Conservation (phyloP, 2,888 invertebrate genomes). For the Sicus ferrugineus region DNA sequence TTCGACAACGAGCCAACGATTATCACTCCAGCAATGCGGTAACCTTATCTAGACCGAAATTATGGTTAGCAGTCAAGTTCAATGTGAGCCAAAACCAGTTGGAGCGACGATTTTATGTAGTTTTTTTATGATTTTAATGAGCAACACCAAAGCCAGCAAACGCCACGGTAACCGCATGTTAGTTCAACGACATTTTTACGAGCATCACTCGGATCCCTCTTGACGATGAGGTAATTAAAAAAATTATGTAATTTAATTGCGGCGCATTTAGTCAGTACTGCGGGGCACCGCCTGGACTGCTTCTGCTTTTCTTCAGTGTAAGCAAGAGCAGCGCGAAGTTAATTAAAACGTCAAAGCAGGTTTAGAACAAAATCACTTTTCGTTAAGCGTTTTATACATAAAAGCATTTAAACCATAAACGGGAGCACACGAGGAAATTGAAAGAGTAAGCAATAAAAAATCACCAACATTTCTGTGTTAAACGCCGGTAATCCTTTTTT, state of each 20-base stretch:
- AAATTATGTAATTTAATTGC: constrained; percentile 12
- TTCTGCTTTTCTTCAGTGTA: not conserved
- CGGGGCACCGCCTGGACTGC: not conserved
- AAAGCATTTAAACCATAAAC: not conserved
- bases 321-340: not conserved
- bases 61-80: constrained; percentile 10
- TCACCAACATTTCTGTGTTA: not conserved
- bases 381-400: not conserved
- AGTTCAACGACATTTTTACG: constrained; percentile 30
- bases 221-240: constrained; percentile 24
- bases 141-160: not conserved
- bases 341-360: not conserved
- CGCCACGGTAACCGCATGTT: not conserved
- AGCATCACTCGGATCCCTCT: constrained; percentile 6
- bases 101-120: not conserved
- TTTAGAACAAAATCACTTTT: not conserved
- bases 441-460: not conserved
- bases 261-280: not conserved
- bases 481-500: not conserved
- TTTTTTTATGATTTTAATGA: constrained; percentile 10
- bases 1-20: not conserved
- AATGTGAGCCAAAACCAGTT: constrained; percentile 24
- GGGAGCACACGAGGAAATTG: not conserved
- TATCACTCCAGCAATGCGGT: not conserved
- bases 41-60: not conserved